Percentiles rank a stretch among this genome's conserved stretches.
phyloP scores from a whole-genome alignment of 2,888 invertebrate species.

The Cosmopolites sordidus region DNA sequence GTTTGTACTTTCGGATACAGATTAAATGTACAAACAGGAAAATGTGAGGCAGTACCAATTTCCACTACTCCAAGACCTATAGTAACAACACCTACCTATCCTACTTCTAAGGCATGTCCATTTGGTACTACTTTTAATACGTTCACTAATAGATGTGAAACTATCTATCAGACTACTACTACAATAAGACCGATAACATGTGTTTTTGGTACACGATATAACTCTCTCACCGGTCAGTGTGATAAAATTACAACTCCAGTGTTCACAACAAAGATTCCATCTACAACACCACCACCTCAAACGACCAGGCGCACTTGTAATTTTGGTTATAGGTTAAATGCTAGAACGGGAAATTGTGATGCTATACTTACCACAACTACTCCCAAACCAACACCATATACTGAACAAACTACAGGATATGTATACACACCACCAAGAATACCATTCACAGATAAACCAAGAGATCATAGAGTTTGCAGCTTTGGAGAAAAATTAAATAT shows the following conservation, averaged over 20 bases:
- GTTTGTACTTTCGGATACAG: conserved; percentile 15
- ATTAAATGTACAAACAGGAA: conserved; percentile 11
- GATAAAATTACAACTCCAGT: conserved; percentile 11
- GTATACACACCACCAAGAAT: conserved; percentile 20
- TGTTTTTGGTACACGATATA: conserved; percentile 13
- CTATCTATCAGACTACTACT: not conserved
- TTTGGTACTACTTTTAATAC: conserved; percentile 12
- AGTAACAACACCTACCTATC: not conserved
- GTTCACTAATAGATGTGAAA: conserved; percentile 13
- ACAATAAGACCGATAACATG: conserved; percentile 7
- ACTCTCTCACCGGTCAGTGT: conserved; percentile 15
- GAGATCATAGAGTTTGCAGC: conserved; percentile 2
- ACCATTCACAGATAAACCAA: conserved; percentile 18
- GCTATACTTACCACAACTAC: not conserved
- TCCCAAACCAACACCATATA: not conserved
- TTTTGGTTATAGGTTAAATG: conserved; percentile 13
- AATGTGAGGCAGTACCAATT: conserved; percentile 15
- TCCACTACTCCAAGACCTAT: conserved; percentile 2
- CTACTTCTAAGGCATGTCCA: conserved; percentile 7
- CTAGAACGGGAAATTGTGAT: conserved; percentile 20
- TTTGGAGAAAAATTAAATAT: conserved; percentile 19
- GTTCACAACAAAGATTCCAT: too few species aligned
- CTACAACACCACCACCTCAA: not conserved
- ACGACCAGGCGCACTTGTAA: conserved; percentile 11
- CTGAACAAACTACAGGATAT: conserved; percentile 7